Evolutionary conservation across 1,140 invertebrate genomes (phyloP).

Genomic region (Neomicropteryx cornuta): DNA sequence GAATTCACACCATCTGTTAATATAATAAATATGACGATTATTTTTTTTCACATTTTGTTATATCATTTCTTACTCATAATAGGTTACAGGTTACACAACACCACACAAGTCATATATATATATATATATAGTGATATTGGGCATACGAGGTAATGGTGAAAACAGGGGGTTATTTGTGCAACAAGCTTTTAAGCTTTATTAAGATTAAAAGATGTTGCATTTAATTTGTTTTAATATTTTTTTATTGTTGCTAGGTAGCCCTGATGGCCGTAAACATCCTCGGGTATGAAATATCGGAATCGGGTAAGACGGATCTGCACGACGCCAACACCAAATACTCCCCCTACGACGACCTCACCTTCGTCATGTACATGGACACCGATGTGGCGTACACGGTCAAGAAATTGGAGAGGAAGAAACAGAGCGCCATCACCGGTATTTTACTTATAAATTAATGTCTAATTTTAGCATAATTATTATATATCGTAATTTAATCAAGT

Average conservation of each 20-base stretch:
- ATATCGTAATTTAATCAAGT: too few species aligned
- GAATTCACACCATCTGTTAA: too few species aligned
- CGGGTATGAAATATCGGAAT: slow-evolving; percentile 49
- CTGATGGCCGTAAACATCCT: slow-evolving; percentile 67
- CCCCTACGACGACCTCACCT: slow-evolving; percentile 87
- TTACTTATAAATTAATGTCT: slow-evolving; percentile 1
- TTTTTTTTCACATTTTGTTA: slow-evolving; percentile 6
- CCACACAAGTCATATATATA: too few species aligned
- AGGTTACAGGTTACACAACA: too few species aligned
- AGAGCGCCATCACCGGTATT: slow-evolving; percentile 65
- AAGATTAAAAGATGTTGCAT: slow-evolving; percentile 56
- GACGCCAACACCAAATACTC: slow-evolving; percentile 44
- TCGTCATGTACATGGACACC: slow-evolving; percentile 95
- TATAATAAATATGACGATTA: slow-evolving; percentile 6
- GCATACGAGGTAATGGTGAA: too few species aligned
- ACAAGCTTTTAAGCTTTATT: too few species aligned
- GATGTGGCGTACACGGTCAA: slow-evolving; percentile 83
- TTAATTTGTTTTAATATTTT: too few species aligned
- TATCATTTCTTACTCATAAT: too few species aligned
- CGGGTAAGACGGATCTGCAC: slow-evolving; percentile 16
- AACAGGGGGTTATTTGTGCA: too few species aligned
- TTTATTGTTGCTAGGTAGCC: too few species aligned
- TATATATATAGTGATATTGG: too few species aligned
- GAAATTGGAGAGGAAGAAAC: slow-evolving; percentile 77
- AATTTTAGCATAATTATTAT: too few species aligned